Conservation (phyloP, 2,888 invertebrate genomes). For the Pinctada fucata region DNA sequence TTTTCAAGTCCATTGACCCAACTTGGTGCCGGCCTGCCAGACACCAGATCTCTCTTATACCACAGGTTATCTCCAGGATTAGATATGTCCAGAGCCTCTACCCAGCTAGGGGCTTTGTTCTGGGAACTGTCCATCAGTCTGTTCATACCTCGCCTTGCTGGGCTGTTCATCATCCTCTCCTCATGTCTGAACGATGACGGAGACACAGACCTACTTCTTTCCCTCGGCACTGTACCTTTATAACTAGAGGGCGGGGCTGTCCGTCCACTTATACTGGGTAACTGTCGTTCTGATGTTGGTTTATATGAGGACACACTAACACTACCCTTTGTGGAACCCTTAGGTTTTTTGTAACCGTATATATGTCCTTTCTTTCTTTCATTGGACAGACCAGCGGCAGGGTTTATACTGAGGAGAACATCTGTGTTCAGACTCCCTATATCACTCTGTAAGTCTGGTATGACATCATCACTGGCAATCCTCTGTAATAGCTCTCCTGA, state of each 20-base stretch:
- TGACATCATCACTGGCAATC: slow-evolving; percentile 48
- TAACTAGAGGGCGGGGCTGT: slow-evolving; percentile 24
- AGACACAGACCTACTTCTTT: slow-evolving; percentile 58
- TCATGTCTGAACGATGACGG: slow-evolving; percentile 55
- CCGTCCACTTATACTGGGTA: background rate
- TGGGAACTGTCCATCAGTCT: slow-evolving; percentile 45
- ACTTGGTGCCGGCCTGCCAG: slow-evolving; percentile 58
- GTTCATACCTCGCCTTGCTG: slow-evolving; percentile 45
- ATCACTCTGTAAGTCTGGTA: slow-evolving; percentile 50
- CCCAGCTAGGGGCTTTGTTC: slow-evolving; percentile 56
- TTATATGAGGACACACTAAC: slow-evolving; percentile 49
- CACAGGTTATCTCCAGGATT: slow-evolving; percentile 54
- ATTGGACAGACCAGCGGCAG: slow-evolving; percentile 27
- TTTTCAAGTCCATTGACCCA: slow-evolving; percentile 62
- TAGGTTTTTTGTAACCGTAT: slow-evolving; percentile 56
- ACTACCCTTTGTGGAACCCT: slow-evolving; percentile 49
- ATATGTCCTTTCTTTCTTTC: slow-evolving; percentile 55
- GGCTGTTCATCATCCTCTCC: slow-evolving; percentile 49
- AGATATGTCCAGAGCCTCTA: slow-evolving; percentile 56
- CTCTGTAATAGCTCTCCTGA: slow-evolving; percentile 54
- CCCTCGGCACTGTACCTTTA: slow-evolving; percentile 37
- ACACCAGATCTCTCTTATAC: slow-evolving; percentile 54
- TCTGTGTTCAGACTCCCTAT: slow-evolving; percentile 60
- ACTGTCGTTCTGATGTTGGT: slow-evolving; percentile 23
- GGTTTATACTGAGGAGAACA: slow-evolving; percentile 55